Evolutionary conservation across 2,113 vertebrate species (phyloP).

Genomic region (Rissa tridactyla): DNA sequence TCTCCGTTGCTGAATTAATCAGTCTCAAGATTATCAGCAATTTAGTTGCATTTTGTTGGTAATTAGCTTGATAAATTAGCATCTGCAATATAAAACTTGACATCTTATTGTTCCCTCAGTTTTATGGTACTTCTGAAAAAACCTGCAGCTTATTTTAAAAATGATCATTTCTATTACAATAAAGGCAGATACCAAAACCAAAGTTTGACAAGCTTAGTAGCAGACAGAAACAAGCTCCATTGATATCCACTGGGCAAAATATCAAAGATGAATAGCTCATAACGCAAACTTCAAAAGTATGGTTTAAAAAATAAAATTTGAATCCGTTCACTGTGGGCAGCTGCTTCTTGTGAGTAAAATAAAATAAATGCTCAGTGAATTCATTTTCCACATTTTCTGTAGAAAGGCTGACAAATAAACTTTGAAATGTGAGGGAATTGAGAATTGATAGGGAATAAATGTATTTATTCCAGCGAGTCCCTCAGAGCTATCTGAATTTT

Average conservation of each 20-base stretch:
- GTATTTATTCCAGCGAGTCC: constrained; percentile 9
- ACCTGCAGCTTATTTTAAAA: constrained; percentile 64
- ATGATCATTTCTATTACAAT: constrained; percentile 67
- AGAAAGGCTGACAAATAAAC: constrained; percentile 41
- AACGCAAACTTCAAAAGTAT: constrained; percentile 67
- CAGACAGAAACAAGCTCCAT: constrained; percentile 47
- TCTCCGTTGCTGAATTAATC: constrained; percentile 75
- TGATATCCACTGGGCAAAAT: constrained; percentile 72
- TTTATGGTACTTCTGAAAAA: constrained; percentile 72
- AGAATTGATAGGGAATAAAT: constrained; percentile 35
- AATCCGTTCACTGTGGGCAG: constrained; percentile 61
- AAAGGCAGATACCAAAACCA: constrained; percentile 65
- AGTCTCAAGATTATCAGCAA: constrained; percentile 78
- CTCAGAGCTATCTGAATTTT: constrained; percentile 28
- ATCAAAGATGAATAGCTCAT: constrained; percentile 71
- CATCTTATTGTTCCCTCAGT: constrained; percentile 75
- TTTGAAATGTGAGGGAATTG: constrained; percentile 22
- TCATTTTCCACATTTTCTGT: constrained; percentile 50
- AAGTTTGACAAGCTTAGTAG: constrained; percentile 73
- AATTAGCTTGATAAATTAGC: constrained; percentile 84
- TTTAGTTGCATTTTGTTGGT: constrained; percentile 79
- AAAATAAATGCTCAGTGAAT: constrained; percentile 55
- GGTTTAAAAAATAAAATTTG: constrained; percentile 66
- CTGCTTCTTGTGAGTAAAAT: constrained; percentile 57
- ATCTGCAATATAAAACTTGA: constrained; percentile 78